Evolutionary conservation across 2,888 invertebrate species (phyloP).

Genomic region (Drosophila pegasa): DNA sequence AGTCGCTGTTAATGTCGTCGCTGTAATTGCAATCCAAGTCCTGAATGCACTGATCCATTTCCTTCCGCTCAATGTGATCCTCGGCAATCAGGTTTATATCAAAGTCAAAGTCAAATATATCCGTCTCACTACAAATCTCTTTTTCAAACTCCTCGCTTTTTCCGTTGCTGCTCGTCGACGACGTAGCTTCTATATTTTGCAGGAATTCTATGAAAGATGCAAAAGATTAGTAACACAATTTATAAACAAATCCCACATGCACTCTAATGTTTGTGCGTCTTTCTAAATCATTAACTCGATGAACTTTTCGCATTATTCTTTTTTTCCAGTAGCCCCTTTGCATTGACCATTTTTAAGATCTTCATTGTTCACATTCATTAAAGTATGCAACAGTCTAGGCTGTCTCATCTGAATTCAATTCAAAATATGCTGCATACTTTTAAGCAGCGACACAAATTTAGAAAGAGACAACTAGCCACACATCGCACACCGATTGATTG

Average conservation of each 20-base stretch:
- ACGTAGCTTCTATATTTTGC: conserved; percentile 74
- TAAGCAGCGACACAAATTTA: background rate
- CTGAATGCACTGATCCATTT: conserved; percentile 65
- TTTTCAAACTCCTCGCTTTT: conserved; percentile 66
- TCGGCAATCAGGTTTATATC: conserved; percentile 81
- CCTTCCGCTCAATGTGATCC: conserved; percentile 60
- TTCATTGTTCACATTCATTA: background rate
- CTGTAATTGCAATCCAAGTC: conserved; percentile 45
- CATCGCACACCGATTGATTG: background rate
- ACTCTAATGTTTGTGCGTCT: conserved; percentile 12
- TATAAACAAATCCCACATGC: background rate
- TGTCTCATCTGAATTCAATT: background rate
- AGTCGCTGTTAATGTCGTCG: conserved; percentile 49
- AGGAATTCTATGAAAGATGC: conserved; percentile 76
- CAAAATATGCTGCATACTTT: conserved; percentile 54
- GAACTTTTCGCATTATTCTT: background rate
- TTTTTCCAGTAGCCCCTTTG: background rate
- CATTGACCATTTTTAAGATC: conserved; percentile 18
- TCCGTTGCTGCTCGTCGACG: conserved; percentile 65
- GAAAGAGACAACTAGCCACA: conserved; percentile 28
- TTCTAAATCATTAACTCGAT: background rate
- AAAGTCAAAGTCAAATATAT: conserved; percentile 80
- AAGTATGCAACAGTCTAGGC: conserved; percentile 7
- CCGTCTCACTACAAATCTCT: conserved; percentile 67
- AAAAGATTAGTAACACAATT: conserved; percentile 45